Evolutionary conservation across 2,113 vertebrate genomes (phyloP).

Genomic region (Syrrhaptes paradoxus): DNA sequence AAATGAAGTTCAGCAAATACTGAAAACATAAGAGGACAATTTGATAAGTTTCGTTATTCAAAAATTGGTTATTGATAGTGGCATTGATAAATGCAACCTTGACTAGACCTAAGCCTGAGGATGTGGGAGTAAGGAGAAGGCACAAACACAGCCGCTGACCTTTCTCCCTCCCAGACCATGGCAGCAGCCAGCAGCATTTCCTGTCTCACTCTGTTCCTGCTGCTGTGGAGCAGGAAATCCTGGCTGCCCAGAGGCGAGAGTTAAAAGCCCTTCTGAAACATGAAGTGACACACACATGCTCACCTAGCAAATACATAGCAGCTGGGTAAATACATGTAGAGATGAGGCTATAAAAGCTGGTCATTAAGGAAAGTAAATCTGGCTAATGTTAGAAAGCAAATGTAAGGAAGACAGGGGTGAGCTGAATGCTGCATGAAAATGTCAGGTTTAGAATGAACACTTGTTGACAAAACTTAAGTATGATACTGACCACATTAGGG

Average conservation of each 20-base stretch:
- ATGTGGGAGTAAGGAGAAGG: conserved; percentile 8
- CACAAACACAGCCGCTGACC: conserved; percentile 22
- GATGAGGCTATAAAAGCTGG: conserved; percentile 48
- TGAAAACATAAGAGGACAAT: not conserved
- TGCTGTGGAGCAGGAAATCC: conserved; percentile 61
- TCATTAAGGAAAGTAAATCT: conserved; percentile 67
- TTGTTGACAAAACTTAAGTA: not conserved
- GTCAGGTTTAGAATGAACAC: not conserved
- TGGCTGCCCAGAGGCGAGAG: conserved; percentile 52
- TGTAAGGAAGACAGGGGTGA: not conserved
- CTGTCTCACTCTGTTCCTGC: conserved; percentile 55
- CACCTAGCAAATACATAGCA: conserved; percentile 71
- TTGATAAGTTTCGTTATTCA: not conserved
- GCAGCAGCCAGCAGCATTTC: conserved; percentile 51
- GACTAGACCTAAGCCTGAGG: not conserved
- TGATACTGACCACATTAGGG: not conserved
- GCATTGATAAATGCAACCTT: not conserved
- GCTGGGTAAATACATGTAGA: conserved; percentile 74
- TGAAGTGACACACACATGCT: conserved; percentile 58
- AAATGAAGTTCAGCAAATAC: not conserved
- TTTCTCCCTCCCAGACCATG: not conserved
- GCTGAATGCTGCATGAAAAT: not conserved
- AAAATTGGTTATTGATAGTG: not conserved
- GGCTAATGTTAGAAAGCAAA: conserved; percentile 36
- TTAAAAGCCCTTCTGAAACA: conserved; percentile 69